Conservation (phyloP, 2,797 vertebrate genomes). For the Heteromormyrus szaboi region DNA sequence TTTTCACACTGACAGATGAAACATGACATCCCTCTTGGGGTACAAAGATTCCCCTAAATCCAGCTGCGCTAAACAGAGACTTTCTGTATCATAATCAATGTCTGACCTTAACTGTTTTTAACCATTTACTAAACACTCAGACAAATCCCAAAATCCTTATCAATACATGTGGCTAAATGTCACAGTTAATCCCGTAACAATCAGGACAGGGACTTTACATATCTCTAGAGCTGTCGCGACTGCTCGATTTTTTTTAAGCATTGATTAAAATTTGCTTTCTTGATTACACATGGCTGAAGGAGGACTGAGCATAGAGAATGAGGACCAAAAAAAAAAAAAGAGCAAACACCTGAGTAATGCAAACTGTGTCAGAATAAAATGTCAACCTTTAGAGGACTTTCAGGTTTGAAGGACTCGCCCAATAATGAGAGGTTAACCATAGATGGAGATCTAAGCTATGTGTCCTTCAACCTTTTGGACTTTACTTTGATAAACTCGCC, state of each 20-base stretch:
- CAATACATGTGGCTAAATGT: background rate
- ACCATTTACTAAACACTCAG: background rate
- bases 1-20: background rate
- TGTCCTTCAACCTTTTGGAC: background rate
- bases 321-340: background rate
- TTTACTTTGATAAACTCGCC: background rate
- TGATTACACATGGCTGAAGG: background rate
- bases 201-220: background rate
- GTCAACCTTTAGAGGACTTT: background rate
- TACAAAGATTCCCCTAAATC: background rate
- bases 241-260: background rate
- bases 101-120: background rate
- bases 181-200: background rate
- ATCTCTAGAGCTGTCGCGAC: background rate
- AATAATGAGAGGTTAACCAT: background rate
- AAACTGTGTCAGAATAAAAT: background rate
- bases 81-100: background rate
- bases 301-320: background rate
- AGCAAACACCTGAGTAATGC: background rate
- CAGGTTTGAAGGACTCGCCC: background rate
- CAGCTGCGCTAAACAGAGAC: background rate
- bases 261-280: background rate
- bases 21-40: background rate
- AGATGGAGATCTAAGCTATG: background rate
- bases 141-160: background rate